phyloP scores from a whole-genome alignment of 2,113 vertebrate species.

The Tetrax tetrax region DNA sequence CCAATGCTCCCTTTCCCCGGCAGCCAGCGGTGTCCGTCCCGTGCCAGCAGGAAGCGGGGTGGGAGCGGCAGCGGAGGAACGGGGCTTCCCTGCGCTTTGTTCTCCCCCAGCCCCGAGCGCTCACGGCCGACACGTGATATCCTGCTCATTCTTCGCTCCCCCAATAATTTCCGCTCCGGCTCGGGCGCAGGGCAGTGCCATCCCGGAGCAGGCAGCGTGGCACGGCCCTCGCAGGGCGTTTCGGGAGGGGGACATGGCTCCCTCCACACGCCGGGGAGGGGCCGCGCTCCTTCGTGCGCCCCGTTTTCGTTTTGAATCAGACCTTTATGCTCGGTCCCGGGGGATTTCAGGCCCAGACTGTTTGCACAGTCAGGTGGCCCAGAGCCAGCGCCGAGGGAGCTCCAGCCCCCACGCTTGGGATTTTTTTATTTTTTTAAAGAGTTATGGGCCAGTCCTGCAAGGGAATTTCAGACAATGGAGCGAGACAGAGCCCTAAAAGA shows the following conservation, averaged over 20 bases:
- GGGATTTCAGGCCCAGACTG: slow-evolving; percentile 32
- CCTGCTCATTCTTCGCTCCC: slow-evolving; percentile 49
- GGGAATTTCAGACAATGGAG: slow-evolving; percentile 48
- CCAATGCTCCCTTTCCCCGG: neutral
- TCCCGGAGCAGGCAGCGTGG: neutral
- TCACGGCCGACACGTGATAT: slow-evolving; percentile 3
- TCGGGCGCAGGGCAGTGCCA: neutral
- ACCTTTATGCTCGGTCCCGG: neutral
- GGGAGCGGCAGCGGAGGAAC: slow-evolving; percentile 17
- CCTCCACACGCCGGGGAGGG: neutral
- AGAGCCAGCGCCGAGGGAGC: neutral
- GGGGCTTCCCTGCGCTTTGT: slow-evolving; percentile 58
- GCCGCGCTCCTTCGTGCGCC: neutral
- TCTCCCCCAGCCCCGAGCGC: neutral
- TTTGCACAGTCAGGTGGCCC: slow-evolving; percentile 7
- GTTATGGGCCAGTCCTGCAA: neutral
- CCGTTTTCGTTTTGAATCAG: neutral
- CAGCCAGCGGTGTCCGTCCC: neutral
- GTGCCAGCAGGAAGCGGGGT: slow-evolving; percentile 28
- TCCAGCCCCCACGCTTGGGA: neutral
- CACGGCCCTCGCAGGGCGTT: accelerated
- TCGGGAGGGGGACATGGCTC: neutral
- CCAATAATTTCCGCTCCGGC: neutral
- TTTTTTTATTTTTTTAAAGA: neutral
- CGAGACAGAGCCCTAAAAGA: neutral